Conservation (phyloP, 2,888 invertebrate species). For the Monochamus alternatus region DNA sequence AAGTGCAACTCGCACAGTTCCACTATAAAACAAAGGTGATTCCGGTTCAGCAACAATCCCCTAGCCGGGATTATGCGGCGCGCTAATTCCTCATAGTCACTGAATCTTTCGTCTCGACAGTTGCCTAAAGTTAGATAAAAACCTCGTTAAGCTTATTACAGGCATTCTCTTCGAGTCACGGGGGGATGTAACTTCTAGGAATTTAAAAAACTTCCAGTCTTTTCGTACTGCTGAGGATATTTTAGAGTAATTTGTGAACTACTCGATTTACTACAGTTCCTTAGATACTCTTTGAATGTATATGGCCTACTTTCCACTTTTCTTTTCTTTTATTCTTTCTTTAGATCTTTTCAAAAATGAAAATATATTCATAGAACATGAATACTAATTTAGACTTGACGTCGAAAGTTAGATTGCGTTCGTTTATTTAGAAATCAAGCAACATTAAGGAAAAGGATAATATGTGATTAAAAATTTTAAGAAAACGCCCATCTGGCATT, state of each 20-base stretch:
- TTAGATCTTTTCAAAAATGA: too few species aligned
- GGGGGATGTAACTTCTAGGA: not conserved
- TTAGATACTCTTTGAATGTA: too few species aligned
- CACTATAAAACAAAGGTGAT: conserved; percentile 19
- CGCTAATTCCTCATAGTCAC: conserved; percentile 21
- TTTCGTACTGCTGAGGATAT: not conserved
- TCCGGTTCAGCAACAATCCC: conserved; percentile 18
- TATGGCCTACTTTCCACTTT: too few species aligned
- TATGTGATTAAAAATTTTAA: too few species aligned
- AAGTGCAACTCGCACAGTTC: not conserved
- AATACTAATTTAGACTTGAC: too few species aligned
- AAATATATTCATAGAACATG: too few species aligned
- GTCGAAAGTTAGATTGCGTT: too few species aligned
- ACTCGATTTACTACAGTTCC: not conserved
- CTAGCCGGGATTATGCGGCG: not conserved
- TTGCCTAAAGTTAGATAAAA: conserved; percentile 20
- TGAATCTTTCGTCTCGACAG: conserved; percentile 20
- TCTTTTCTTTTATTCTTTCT: too few species aligned
- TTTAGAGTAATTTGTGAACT: not conserved
- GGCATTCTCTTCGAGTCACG: not conserved
- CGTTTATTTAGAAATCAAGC: too few species aligned
- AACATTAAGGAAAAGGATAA: too few species aligned
- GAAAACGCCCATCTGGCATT: too few species aligned
- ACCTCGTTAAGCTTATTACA: conserved; percentile 21
- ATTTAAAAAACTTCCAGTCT: not conserved